These are phyloP conservation scores for Xyliphius kryptos DNA, from an alignment of 2,113 vertebrate species.

Conservation along the genomic window DNA sequence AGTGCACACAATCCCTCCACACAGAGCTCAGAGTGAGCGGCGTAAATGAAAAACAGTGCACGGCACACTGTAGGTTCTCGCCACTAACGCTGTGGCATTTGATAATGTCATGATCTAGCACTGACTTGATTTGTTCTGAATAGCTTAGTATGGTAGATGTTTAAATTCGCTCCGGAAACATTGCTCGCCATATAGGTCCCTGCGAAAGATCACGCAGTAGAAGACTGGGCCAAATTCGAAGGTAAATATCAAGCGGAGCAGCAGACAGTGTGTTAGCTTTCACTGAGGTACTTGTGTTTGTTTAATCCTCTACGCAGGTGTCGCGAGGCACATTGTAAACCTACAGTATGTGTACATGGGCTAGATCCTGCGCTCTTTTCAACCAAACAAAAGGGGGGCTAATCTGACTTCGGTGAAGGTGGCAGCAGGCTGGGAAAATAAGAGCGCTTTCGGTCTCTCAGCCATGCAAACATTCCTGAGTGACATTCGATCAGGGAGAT, in stretches of 20 bases:
- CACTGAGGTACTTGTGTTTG: slow-evolving; percentile 23
- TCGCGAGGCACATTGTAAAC: slow-evolving; percentile 18
- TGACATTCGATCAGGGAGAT: slow-evolving; percentile 74
- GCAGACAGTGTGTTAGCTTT: slow-evolving; percentile 14
- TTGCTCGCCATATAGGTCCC: not conserved
- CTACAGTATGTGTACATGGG: slow-evolving; percentile 38
- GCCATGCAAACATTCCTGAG: slow-evolving; percentile 69
- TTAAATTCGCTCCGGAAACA: slow-evolving; percentile 7
- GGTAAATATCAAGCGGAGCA: slow-evolving; percentile 25
- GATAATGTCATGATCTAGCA: slow-evolving; percentile 32
- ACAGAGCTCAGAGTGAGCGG: slow-evolving; percentile 5
- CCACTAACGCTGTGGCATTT: slow-evolving; percentile 32
- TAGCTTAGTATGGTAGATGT: slow-evolving; percentile 1
- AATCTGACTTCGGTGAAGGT: slow-evolving; percentile 27
- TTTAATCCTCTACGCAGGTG: slow-evolving; percentile 28
- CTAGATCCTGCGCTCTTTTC: slow-evolving; percentile 48
- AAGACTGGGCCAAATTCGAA: slow-evolving; percentile 10
- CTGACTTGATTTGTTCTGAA: slow-evolving; percentile 1
- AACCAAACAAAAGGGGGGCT: slow-evolving; percentile 24
- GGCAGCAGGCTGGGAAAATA: not conserved
- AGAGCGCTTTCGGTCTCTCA: slow-evolving; percentile 51
- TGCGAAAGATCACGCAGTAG: not conserved
- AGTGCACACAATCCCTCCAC: slow-evolving; percentile 14
- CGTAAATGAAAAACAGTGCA: slow-evolving; percentile 7
- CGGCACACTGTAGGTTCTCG: not conserved